Evolutionary conservation across 1,140 invertebrate genomes (phyloP).

Genomic region (Drosophila neocordata): DNA sequence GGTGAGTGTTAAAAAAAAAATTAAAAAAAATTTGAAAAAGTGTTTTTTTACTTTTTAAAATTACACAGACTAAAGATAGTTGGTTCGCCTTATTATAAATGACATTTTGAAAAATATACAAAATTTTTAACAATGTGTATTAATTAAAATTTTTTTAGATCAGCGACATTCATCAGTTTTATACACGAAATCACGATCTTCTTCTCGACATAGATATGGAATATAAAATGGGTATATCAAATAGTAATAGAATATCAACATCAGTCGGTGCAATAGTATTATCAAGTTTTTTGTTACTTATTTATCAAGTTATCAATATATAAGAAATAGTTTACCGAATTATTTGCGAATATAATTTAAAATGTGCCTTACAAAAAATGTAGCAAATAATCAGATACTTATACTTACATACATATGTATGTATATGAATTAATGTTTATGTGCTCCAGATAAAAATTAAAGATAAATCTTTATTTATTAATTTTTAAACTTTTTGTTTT

Average conservation of each 20-base stretch:
- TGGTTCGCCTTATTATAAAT: too few species aligned
- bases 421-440: conserved; percentile 38
- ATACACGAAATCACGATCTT: conserved; percentile 79
- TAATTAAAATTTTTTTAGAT: conserved; percentile 56
- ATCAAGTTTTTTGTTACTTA: conserved; percentile 36
- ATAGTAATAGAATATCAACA: conserved; percentile 41
- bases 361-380: conserved; percentile 74
- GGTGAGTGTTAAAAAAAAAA: too few species aligned
- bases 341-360: conserved; percentile 65
- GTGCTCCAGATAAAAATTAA: conserved; percentile 14
- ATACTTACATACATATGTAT: conserved; percentile 13
- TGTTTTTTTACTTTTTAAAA: too few species aligned
- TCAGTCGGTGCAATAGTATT: conserved; percentile 37
- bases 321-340: conserved; percentile 39
- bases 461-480: too few species aligned
- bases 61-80: too few species aligned
- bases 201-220: conserved; percentile 81
- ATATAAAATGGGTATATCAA: conserved; percentile 80
- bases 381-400: conserved; percentile 51
- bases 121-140: not conserved
- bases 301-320: conserved; percentile 40
- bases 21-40: too few species aligned
- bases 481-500: too few species aligned
- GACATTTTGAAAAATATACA: too few species aligned
- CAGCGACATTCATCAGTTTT: conserved; percentile 82